Base-by-base conservation (phyloP, 2,113 vertebrate species). In the Zeus faber region DNA sequence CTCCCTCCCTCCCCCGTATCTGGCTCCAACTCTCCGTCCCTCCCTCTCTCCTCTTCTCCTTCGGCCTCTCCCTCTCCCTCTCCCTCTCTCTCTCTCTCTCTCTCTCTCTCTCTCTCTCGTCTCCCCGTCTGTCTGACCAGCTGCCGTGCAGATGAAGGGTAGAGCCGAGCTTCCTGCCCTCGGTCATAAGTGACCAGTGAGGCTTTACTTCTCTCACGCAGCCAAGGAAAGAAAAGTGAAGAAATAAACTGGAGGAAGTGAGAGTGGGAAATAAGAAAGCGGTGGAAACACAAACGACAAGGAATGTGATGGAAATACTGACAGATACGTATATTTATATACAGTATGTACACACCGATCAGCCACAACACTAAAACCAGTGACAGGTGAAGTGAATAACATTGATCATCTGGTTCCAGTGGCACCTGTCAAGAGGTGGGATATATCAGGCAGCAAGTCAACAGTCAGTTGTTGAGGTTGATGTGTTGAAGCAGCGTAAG, bases 111-210 rank as follows among this genome's bases (percentile, higher is more conserved):
- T 35, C 10, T 51, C 21, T 48, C 23, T 24, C 24, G n/a, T 25
- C 25, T 44, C 13, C 29, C 8, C 24, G 8, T 43, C 11, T 52
- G 21, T 58, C 48, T 35, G 47, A 46, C 55, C 72, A 77, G 74
- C 67, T 76, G 80, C 41, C 24, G 49, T 11, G 29, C 70, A 79
- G 67, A 77, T 72, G 71, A 72, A 53, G 26, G 24, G 56, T n/a
- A n/a, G n/a, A n/a, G n/a, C n/a, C 22, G 46, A 23, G 40, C 56
- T 50, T 59, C 65, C 57, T 53, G 27, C 20, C 62, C 51, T 64
- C 56, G 37, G 57, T 48, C 39, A 37, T 27, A 55, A 67, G 72
- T 59, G 48, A 20, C 29, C 10, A 3, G 41, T 64, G 72, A 66
- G 6, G 7, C n/a, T 46, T n/a, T n/a, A n/a, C 29, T 31, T 47